Conservation (phyloP, 2,113 vertebrate genomes). For the Micromys minutus region DNA sequence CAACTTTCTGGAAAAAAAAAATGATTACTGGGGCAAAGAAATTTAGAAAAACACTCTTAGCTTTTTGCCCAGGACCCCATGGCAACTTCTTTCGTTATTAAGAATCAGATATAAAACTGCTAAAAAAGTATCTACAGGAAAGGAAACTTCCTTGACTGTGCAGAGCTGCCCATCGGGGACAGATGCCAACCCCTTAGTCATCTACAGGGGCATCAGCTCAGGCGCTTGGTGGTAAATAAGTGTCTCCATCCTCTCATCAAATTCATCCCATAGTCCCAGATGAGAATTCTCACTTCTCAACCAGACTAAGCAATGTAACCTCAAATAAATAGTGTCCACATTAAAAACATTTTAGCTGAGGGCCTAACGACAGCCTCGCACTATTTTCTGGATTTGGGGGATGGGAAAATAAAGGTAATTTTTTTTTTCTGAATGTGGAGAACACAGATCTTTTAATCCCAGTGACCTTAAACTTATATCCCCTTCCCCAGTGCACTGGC, state of each 20-base stretch:
- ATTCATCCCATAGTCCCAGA: conserved; percentile 15
- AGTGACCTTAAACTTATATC: neutral
- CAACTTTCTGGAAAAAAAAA: neutral
- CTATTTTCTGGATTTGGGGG: neutral
- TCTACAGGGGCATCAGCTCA: neutral
- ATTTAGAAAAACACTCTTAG: neutral
- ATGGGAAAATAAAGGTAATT: neutral
- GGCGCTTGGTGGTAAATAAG: neutral
- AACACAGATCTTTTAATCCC: neutral
- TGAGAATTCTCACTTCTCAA: neutral
- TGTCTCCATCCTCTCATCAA: conserved; percentile 22
- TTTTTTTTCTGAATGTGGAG: neutral
- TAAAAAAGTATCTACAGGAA: neutral
- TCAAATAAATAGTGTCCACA: neutral
- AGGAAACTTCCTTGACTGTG: neutral
- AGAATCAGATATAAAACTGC: conserved; percentile 18
- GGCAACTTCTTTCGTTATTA: neutral
- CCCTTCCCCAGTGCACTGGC: neutral
- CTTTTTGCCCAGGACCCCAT: neutral
- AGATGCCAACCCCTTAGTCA: neutral
- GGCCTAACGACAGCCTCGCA: neutral
- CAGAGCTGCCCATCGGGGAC: neutral
- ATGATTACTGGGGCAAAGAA: neutral
- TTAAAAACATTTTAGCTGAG: neutral
- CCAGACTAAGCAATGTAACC: neutral